These are phyloP conservation scores for human (Homo sapiens) DNA, from an alignment of 2,113 vertebrate species.

Conservation along the genomic window GRCh38 chr11:99839001-99839500, in stretches of 20 bases:
- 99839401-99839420: background rate
- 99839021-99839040: background rate
- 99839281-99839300: background rate
- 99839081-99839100: background rate
- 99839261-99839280: background rate
- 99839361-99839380: background rate
- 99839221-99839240: background rate
- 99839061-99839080: background rate
- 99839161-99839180: background rate
- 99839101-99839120: background rate
- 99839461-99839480: background rate
- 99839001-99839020: background rate
- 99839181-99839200: background rate
- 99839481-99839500: background rate
- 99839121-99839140: background rate
- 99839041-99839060: background rate
- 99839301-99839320: background rate
- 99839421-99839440: background rate
- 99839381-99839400: background rate
- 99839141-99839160: background rate
- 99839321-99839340: background rate
- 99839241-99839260: background rate
- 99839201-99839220: background rate
- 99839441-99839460: background rate
- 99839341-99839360: background rate